Evolutionary conservation across 2,797 vertebrate species (phyloP).

Genomic region (Crax fasciolata): DNA sequence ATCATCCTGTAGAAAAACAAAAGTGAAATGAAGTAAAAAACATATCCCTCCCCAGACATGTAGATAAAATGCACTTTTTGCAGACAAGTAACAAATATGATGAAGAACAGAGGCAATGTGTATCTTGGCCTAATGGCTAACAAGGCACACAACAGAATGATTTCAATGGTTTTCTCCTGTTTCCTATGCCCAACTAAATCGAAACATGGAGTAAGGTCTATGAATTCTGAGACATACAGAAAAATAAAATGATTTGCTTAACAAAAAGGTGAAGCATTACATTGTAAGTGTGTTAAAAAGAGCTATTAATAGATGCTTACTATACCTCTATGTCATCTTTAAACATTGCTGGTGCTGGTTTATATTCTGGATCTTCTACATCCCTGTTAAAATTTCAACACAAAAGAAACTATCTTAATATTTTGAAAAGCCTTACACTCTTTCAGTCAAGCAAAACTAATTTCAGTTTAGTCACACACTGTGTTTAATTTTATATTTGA

Average conservation of each 20-base stretch:
- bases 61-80: not conserved
- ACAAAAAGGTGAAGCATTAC: not conserved
- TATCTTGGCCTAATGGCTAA: not conserved
- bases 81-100: not conserved
- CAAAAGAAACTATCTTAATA: constrained; percentile 1
- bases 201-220: accelerated
- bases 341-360: constrained; percentile 95
- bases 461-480: not conserved
- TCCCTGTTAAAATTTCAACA: constrained; percentile 86
- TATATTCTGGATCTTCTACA: constrained; percentile 98
- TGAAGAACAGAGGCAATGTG: not conserved
- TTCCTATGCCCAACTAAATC: not conserved
- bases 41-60: accelerated
- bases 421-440: not conserved
- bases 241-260: not conserved
- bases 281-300: not conserved
- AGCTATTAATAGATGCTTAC: not conserved
- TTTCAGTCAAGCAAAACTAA: not conserved
- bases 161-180: not conserved
- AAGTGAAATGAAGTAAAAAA: not conserved
- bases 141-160: not conserved
- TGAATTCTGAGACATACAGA: not conserved
- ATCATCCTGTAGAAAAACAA: constrained; percentile 87
- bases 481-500: not conserved
- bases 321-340: constrained; percentile 98